Evolutionary conservation across 2,888 invertebrate species (phyloP).

Genomic region (Allygus modestus): DNA sequence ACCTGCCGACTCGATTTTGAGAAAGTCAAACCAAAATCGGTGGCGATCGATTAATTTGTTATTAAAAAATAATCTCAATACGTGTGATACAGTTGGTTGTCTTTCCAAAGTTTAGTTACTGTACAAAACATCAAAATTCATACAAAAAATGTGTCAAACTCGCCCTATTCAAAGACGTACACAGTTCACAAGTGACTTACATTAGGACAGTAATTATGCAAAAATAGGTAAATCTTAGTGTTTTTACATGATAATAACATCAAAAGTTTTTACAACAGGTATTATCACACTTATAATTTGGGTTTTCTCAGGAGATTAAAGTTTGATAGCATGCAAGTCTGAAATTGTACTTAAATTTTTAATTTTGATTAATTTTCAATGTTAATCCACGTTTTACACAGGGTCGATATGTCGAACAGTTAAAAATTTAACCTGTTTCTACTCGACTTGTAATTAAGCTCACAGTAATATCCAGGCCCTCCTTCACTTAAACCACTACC

Average conservation of each 20-base stretch:
- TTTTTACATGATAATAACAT: conserved; percentile 41
- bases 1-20: conserved; percentile 9
- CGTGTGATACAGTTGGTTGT: neutral
- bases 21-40: neutral
- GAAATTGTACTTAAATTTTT: conserved; percentile 36
- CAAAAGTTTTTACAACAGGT: conserved; percentile 37
- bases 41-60: neutral
- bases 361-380: conserved; percentile 18
- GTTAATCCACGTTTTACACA: neutral
- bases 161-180: conserved; percentile 8
- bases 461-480: conserved; percentile 23
- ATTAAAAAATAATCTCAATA: conserved; percentile 3
- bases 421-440: neutral
- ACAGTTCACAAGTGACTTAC: conserved; percentile 29
- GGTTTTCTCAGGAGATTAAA: conserved; percentile 34
- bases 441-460: conserved; percentile 18
- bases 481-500: conserved; percentile 16
- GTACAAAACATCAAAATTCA: conserved; percentile 47
- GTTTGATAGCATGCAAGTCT: conserved; percentile 40
- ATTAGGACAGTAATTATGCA: conserved; percentile 44
- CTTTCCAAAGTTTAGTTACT: conserved; percentile 19
- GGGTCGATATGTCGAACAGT: neutral
- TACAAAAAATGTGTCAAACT: conserved; percentile 36
- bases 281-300: conserved; percentile 37
- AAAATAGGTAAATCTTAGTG: conserved; percentile 47